Conservation (phyloP, 2,797 vertebrate species). For the Amphiprion clarkii region DNA sequence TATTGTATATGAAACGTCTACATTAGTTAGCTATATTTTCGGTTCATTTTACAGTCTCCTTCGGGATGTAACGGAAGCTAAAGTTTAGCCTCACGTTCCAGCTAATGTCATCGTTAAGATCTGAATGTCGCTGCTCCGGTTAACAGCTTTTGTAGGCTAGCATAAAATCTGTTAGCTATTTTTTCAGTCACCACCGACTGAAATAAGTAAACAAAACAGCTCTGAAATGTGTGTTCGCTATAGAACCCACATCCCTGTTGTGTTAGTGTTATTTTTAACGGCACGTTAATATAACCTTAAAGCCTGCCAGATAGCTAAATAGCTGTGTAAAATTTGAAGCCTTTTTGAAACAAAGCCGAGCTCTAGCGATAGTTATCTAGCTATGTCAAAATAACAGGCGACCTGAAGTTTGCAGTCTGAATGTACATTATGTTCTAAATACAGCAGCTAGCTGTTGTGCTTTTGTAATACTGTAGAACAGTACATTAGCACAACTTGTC, state of each 20-base stretch:
- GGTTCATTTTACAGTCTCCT: not conserved
- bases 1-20: accelerated
- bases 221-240: not conserved
- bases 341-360: not conserved
- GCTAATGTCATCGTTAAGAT: not conserved
- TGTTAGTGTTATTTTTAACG: not conserved
- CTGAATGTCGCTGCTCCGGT: too few species aligned
- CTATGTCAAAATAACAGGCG: too few species aligned
- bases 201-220: not conserved
- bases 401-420: too few species aligned
- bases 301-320: too few species aligned
- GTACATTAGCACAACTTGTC: not conserved
- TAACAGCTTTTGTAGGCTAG: not conserved
- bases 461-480: not conserved
- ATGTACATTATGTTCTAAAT: too few species aligned
- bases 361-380: too few species aligned
- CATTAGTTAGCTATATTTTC: not conserved
- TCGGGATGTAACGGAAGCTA: not conserved
- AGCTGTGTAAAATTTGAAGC: not conserved
- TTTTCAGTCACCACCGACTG: not conserved
- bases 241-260: not conserved
- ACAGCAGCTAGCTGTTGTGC: too few species aligned
- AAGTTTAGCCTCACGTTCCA: not conserved
- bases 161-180: not conserved
- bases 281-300: not conserved